A percentile compares a stretch with the other conserved stretches of the same genome.
phyloP scores from a whole-genome alignment of 2,888 invertebrate genomes.

The Tricholauxania praeusta region DNA sequence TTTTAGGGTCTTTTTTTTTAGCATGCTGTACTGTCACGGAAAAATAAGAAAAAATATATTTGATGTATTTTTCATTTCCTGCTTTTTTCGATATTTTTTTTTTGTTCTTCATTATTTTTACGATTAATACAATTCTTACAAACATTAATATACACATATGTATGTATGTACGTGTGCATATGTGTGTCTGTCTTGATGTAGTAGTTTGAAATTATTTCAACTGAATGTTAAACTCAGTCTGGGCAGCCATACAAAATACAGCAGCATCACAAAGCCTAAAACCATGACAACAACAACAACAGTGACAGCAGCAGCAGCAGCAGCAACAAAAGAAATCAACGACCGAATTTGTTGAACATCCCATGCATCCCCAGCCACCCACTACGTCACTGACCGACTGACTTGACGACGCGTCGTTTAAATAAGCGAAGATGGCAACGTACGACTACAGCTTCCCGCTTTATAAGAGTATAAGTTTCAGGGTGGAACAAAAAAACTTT shows the following conservation, averaged over 20 bases:
- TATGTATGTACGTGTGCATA: not conserved
- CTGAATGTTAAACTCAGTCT: not conserved
- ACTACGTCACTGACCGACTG: slow-evolving; percentile 9
- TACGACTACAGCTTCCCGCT: not conserved
- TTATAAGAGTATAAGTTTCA: not conserved
- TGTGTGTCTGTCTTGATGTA: not conserved
- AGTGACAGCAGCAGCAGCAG: not conserved
- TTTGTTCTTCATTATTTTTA: slow-evolving; percentile 28
- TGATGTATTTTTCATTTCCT: too few species aligned
- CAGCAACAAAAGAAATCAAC: not conserved
- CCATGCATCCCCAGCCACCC: not conserved
- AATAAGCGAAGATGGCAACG: slow-evolving; percentile 6
- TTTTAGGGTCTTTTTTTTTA: too few species aligned
- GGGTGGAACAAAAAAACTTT: too few species aligned
- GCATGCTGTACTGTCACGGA: too few species aligned
- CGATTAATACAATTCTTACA: slow-evolving; percentile 11
- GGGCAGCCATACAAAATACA: slow-evolving; percentile 17
- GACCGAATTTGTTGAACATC: too few species aligned
- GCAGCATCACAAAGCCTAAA: not conserved
- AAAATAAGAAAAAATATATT: too few species aligned
- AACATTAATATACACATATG: not conserved
- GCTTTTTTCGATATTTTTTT: not conserved
- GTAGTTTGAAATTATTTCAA: slow-evolving; percentile 7
- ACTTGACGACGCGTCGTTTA: slow-evolving; percentile 21
- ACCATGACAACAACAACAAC: slow-evolving; percentile 14